A percentile compares a stretch with the other conserved stretches of the same genome.
Conservation (phyloP, 2,888 invertebrate species). For the Lepidocyrtinus sp. region DNA sequence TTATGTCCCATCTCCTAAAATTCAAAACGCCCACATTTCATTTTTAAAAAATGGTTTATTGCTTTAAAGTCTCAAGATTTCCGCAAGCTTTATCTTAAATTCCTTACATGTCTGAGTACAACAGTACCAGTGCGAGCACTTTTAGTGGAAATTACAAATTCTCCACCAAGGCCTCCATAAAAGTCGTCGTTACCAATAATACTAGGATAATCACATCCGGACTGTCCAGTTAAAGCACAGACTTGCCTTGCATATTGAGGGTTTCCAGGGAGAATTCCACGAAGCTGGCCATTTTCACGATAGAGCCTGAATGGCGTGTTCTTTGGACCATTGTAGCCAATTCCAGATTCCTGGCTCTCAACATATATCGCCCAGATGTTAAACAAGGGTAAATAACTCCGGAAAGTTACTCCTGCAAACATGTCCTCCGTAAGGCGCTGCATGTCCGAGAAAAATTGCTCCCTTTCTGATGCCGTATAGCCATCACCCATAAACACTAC, state of each 20-base stretch:
- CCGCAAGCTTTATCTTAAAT: no score
- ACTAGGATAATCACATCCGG: slow-evolving; percentile 67
- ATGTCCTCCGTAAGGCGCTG: slow-evolving; percentile 57
- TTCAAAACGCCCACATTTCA: no score
- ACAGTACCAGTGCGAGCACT: slow-evolving; percentile 65
- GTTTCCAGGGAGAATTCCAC: slow-evolving; percentile 66
- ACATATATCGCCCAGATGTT: slow-evolving; percentile 68
- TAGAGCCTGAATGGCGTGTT: slow-evolving; percentile 59
- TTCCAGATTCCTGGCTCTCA: slow-evolving; percentile 59
- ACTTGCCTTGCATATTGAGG: slow-evolving; percentile 59
- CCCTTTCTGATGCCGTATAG: slow-evolving; percentile 44
- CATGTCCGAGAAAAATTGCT: slow-evolving; percentile 58
- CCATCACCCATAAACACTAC: slow-evolving; percentile 69
- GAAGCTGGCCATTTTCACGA: slow-evolving; percentile 50
- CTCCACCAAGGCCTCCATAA: slow-evolving; percentile 69
- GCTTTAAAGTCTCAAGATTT: no score
- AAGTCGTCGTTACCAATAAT: slow-evolving; percentile 66
- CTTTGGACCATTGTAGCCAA: slow-evolving; percentile 60
- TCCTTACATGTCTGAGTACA: slow-evolving; percentile 63
- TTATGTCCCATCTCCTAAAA: slow-evolving; percentile 64
- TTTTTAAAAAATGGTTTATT: no score
- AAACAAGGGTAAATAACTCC: slow-evolving; percentile 62
- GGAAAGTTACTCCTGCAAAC: slow-evolving; percentile 65
- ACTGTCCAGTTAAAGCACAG: slow-evolving; percentile 60
- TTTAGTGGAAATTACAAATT: slow-evolving; percentile 67